Evolutionary conservation across 1,140 invertebrate species (phyloP).

Genomic region (Leguminivora glycinivorella): DNA sequence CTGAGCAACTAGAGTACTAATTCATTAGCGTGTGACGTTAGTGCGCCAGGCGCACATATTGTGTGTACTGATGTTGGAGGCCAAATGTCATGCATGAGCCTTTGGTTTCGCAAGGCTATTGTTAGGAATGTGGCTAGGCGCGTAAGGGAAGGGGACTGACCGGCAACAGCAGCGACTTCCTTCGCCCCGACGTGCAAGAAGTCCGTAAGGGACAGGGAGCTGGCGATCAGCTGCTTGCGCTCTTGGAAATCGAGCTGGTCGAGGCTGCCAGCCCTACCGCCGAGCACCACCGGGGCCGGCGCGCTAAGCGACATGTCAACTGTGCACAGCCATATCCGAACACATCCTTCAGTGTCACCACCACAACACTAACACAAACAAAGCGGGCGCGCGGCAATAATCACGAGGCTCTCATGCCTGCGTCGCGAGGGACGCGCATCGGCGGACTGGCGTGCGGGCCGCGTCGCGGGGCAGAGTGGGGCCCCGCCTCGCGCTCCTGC

Average conservation of each 20-base stretch:
- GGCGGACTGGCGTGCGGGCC: slow-evolving; percentile 67
- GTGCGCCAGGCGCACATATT: neutral
- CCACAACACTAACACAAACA: slow-evolving; percentile 64
- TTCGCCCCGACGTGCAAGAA: slow-evolving; percentile 88
- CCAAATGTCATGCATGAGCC: slow-evolving; percentile 39
- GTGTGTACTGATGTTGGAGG: slow-evolving; percentile 25
- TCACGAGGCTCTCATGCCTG: slow-evolving; percentile 55
- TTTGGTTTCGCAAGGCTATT: slow-evolving; percentile 61
- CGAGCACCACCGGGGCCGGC: slow-evolving; percentile 73
- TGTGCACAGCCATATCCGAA: slow-evolving; percentile 70
- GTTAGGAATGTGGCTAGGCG: slow-evolving; percentile 51
- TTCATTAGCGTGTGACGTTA: slow-evolving; percentile 24
- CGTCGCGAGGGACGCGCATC: slow-evolving; percentile 70
- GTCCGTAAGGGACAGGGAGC: slow-evolving; percentile 90
- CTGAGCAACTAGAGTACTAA: slow-evolving; percentile 15
- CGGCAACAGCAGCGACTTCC: slow-evolving; percentile 80
- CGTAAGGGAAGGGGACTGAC: slow-evolving; percentile 57
- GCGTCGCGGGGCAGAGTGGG: slow-evolving; percentile 58
- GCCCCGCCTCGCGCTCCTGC: slow-evolving; percentile 55
- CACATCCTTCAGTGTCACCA: slow-evolving; percentile 60
- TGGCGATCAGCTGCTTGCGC: slow-evolving; percentile 92
- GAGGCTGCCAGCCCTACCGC: slow-evolving; percentile 87
- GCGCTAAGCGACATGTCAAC: slow-evolving; percentile 77
- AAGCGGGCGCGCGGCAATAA: slow-evolving; percentile 61
- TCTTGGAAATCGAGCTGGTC: slow-evolving; percentile 95